A percentile compares a stretch with the other conserved stretches of the same genome.
Evolutionary conservation across 2,888 invertebrate species (phyloP).

Genomic region (Cynaeus angustus): DNA sequence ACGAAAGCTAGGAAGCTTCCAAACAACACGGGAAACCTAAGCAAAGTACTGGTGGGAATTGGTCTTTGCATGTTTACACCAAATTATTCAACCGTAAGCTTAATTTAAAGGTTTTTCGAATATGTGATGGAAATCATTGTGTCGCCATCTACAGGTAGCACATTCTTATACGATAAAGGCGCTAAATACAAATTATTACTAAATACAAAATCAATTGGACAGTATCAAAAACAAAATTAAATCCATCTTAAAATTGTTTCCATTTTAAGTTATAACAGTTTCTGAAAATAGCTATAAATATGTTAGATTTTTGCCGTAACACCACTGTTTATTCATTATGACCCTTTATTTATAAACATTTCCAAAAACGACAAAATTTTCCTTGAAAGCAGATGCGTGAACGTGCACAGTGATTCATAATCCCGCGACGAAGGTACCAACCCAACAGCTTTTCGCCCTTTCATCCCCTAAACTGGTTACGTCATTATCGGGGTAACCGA

Average conservation of each 20-base stretch:
- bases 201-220: neutral
- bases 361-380: no score
- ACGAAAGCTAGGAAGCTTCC: conserved; percentile 24
- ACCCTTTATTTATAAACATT: no score
- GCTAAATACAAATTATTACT: neutral
- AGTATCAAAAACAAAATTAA: neutral
- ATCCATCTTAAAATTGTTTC: neutral
- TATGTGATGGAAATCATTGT: neutral
- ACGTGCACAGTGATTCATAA: neutral
- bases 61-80: conserved; percentile 31
- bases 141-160: neutral
- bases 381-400: no score
- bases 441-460: conserved; percentile 11
- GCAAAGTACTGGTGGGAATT: conserved; percentile 33
- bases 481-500: conserved; percentile 42
- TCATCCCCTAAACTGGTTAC: conserved; percentile 39
- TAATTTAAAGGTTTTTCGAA: conserved; percentile 1
- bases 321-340: no score
- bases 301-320: no score
- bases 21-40: conserved; percentile 37
- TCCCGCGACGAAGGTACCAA: conserved; percentile 32
- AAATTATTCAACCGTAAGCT: neutral
- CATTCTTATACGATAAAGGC: neutral
- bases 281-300: neutral
- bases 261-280: neutral